Base-by-base conservation (phyloP, 92 coral and sea anemone species). In the Porites rus region DNA sequence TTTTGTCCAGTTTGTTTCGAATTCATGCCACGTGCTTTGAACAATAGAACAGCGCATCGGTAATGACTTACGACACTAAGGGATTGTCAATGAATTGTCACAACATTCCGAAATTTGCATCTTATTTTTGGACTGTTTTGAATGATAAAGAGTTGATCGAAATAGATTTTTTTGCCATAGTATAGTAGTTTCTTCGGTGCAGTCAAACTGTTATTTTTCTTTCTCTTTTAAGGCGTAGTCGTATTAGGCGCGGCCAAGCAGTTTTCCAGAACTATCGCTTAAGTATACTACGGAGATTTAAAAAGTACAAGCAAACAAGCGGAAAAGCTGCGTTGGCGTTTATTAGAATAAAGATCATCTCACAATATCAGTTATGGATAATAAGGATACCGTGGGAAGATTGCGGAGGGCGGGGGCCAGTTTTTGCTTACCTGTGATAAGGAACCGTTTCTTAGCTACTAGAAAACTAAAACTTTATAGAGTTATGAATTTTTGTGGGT, bases 11-110 rank as follows among this genome's bases (percentile, higher is more conserved):
- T 88, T 91, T 88, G 88, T 90, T 86, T 88, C 87, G 81, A 89
- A 89, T 94, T 91, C 93, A 86, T 89, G 97, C 99, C 99, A 97
- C 99, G 99, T 97, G 99, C 94, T 88, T 50, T 31, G 65, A 78
- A 97, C 99, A 97, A 97, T 95, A 81, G 96, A 58, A 69, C 85
- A 68, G 78, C 90, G 99, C 91, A 92, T 93, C 77, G 60, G 86
- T 95, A 96, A 96, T 97, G 93, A 93, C 79, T 63, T 81, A 84
- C 89, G 86, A 87, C 96, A 84, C 92, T 46, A 88, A 87, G 82
- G 70, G 85, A 89, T 91, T 94, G 98, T 90, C 92, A 89, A 72
- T 84, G 95, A 88, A 89, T 91, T 94, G 96, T 95, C 98, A 95
- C 91, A 95, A 95, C 96, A 95, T 78, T 84, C 64, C 89, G 83